Evolutionary conservation across 64 coral and sea anemone genomes (phyloP), one percentile per base, ranked within the genome.

Genomic region (Trachythela sp.): DNA sequence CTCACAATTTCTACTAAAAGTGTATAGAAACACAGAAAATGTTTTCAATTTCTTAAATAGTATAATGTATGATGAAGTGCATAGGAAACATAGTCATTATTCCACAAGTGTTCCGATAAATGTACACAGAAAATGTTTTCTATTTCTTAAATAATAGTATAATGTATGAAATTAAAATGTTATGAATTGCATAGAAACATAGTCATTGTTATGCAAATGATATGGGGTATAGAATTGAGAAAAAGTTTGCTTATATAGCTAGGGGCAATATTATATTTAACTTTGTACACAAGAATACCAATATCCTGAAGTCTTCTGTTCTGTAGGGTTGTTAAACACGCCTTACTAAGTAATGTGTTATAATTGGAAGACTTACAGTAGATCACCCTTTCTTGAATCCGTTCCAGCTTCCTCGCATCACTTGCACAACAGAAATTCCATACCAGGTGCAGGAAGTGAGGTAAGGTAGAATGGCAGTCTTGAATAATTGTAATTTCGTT

Each of bases 301-400:
- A 52, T 52, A 52, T 52, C 49, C 20, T 52, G 49, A 52, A 52
- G 49, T 52, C 49, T 52, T 52, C 49, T 52, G 20, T 52, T 52
- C 20, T 20, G 13, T 52, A 52, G 49, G 49, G 49, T 15, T 10
- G 11, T 15, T 20, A 52, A 20, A 10, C 49, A 10, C 13, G 49
- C 49, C 49, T 15, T 52, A 52, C 49, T 52, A 52, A 52, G 49
- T 52, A 52, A 52, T 52, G 49, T 52, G 49, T 52, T 20, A 20
- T 52, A 52, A 52, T 10, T 52, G 11, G 49, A 52, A 15, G 49
- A 52, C 49, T 52, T 52, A 52, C 20, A 10, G 20, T 20, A 15
- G 85, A 58, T 85, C 37, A 90, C 80, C 38, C 83, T 29, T 85
- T 90, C 54, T 90, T 90, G 83, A 40, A 90, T 90, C 32, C 89